Evolutionary conservation across 2,888 invertebrate genomes (phyloP), one percentile per base, ranked within the genome.

Genomic region (Bellardia pandia): DNA sequence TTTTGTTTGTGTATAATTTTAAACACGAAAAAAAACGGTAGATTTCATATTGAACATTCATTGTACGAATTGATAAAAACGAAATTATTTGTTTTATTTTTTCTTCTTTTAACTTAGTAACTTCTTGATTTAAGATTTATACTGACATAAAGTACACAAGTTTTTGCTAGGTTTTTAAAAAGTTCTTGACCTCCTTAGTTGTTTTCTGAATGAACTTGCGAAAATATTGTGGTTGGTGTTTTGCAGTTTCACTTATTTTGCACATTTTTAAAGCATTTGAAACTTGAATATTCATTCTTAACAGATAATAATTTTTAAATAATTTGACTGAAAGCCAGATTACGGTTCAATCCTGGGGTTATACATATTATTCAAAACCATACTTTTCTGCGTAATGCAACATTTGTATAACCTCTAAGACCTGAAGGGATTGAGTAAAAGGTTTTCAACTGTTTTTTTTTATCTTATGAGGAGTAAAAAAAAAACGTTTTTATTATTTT

Each of bases 11-110:
- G 16, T 40, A 30, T 58, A 23, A 40, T 48, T 78, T 77, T 56
- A 14, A 56, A 48, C n/a, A 60, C 5, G 23, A 72, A 64, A 77
- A 77, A 16, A 56, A 84, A 74, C 60, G 78, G 74, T 74, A 79
- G 60, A 53, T 79, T 74, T 78, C 40, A 2, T 45, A 51, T 77
- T 69, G 33, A 64, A 33, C 11, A 40, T 58, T 64, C 23, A 45
- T 64, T 56, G 62, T 33, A 68, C 69, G 13, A 13, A 13, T 45
- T 3, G 13, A 45, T 68, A 23, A 68, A 78, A 45, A 58, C 16
- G 1, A 48, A 58, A 42, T 62, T 30, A 30, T 53, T 23, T 40
- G 51, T 42, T 51, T 16, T 16, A 40, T 37, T 53, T 40, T 14
- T 8, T 3, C 11, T 11, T 45, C 42, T 51, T 37, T 37, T 0